Percentiles rank a stretch among this genome's conserved stretches.
Conservation (phyloP, 1,140 invertebrate genomes). For the Anoplolepis gracilipes region DNA sequence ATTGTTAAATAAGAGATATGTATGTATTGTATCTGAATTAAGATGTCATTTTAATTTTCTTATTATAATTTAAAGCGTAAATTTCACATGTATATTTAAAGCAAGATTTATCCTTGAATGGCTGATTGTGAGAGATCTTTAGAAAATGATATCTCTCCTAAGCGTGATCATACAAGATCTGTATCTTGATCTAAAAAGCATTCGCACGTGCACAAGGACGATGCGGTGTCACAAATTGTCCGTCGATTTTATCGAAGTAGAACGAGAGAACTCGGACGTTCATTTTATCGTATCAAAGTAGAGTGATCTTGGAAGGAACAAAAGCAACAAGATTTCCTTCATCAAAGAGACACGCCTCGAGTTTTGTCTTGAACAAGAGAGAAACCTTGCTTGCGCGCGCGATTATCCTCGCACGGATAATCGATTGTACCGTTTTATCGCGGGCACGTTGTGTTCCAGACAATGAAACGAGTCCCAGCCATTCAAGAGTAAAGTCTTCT, state of each 20-base stretch:
- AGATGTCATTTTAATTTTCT: neutral
- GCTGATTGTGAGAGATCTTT: neutral
- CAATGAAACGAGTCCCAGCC: slow-evolving; percentile 48
- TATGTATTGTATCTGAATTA: neutral
- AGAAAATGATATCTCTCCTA: neutral
- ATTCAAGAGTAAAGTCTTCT: slow-evolving; percentile 33
- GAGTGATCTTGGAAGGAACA: slow-evolving; percentile 23
- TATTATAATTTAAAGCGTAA: neutral
- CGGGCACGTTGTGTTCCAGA: slow-evolving; percentile 28
- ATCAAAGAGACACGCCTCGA: slow-evolving; percentile 41
- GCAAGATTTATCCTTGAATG: neutral
- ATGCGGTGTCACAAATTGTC: slow-evolving; percentile 25
- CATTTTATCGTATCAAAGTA: slow-evolving; percentile 30
- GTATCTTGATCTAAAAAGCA: neutral
- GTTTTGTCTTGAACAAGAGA: slow-evolving; percentile 5
- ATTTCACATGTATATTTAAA: neutral
- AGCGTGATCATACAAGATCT: neutral
- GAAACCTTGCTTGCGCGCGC: slow-evolving; percentile 34
- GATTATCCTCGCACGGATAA: slow-evolving; percentile 69
- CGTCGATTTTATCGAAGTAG: slow-evolving; percentile 53
- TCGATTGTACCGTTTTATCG: slow-evolving; percentile 70
- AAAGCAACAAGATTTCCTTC: slow-evolving; percentile 46
- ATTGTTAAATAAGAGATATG: slow-evolving; percentile 21
- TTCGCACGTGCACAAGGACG: slow-evolving; percentile 4
- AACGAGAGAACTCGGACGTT: slow-evolving; percentile 39